phyloP scores from a whole-genome alignment of 2,888 invertebrate species.

The Bugulina stolonifera region DNA sequence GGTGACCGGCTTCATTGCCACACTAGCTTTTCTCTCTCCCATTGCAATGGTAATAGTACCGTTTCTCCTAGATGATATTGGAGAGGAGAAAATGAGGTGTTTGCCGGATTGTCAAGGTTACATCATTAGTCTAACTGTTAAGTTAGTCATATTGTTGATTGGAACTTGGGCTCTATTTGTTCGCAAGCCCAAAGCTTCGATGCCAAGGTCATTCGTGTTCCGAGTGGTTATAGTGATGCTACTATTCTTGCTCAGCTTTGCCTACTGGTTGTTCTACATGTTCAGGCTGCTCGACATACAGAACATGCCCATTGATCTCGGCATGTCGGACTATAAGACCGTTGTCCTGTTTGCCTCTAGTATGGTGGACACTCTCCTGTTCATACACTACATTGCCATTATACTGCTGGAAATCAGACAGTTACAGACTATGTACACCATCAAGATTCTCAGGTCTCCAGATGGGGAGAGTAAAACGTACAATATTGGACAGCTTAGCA shows the following conservation, averaged over 20 bases:
- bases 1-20: constrained; percentile 71
- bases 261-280: constrained; percentile 96
- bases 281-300: constrained; percentile 53
- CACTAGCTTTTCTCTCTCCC: constrained; percentile 82
- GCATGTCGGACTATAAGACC: constrained; percentile 62
- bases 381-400: constrained; percentile 89
- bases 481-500: constrained; percentile 65
- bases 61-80: constrained; percentile 60
- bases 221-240: constrained; percentile 81
- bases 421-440: constrained; percentile 72
- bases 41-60: constrained; percentile 90
- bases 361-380: constrained; percentile 84
- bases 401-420: constrained; percentile 88
- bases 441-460: constrained; percentile 78
- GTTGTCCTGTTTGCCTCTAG: constrained; percentile 87
- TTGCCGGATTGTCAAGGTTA: constrained; percentile 66
- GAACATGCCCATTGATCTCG: neutral
- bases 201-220: constrained; percentile 86
- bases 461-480: constrained; percentile 87
- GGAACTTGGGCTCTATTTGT: constrained; percentile 90
- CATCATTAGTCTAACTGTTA: constrained; percentile 81
- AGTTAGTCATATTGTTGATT: constrained; percentile 77
- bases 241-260: constrained; percentile 83
- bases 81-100: constrained; percentile 33
- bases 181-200: constrained; percentile 73